Base-by-base conservation (phyloP, 2,797 vertebrate species). In the Peromyscus melanophrys region DNA sequence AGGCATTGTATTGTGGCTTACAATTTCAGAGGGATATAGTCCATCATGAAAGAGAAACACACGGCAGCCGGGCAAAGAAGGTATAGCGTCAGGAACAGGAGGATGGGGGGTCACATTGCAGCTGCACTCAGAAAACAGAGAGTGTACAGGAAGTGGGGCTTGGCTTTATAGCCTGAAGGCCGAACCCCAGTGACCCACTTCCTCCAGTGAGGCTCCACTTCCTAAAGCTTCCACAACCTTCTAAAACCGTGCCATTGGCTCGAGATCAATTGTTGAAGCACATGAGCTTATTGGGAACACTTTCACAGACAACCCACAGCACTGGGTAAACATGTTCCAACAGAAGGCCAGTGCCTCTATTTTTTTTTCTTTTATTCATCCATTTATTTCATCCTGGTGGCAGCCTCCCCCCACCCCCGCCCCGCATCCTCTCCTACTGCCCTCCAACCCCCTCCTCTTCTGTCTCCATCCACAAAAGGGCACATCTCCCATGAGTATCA, bases 361-460 rank as follows among this genome's bases (percentile, higher is more conserved):
- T 65, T 73, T 25, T 40, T 73, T 73, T 73, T 73, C n/a, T 73
- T 40, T 40, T 12, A 73, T 73, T 40, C 71, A 73, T 40, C 10
- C 12, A 25, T 73, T 40, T 73, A 40, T 73, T 73, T 73, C 71
- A 40, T 73, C 71, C 19, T 9, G 6, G 37, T 11, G 0, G 0
- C 71, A 40, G 37, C 37, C n/a, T 40, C 29, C 2, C 59, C 21
- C 21, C 19, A 19, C 1, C 21, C 1, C 29, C 12, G 0, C 52
- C 46, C 8, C 6, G 8, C n/a, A n/a, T n/a, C 14, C 3, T 73
- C n/a, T 0, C 0, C 21, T 73, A 11, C 21, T 8, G 34, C 63
- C 29, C 67, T 16, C 29, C 67, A 73, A 73, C 40, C 21, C 10
- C 4, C 10, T 73, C 21, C 71, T 73, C 71, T 40, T 73, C 10